Percentiles rank a stretch among this genome's conserved stretches.
Evolutionary conservation across 2,113 vertebrate genomes (phyloP).

Genomic region (Nothoprocta perdicaria): DNA sequence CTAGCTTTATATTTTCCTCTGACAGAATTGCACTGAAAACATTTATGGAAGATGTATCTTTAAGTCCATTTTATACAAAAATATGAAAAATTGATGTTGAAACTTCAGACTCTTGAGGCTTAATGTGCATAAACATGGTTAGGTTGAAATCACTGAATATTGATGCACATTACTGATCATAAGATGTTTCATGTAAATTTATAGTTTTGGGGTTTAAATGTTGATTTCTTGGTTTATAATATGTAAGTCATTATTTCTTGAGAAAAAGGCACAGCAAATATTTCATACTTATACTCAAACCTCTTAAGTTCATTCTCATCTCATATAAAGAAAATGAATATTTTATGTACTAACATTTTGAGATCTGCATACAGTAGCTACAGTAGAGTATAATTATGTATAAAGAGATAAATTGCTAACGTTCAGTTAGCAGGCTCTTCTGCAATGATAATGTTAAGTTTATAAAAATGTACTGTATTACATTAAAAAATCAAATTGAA

Average conservation of each 20-base stretch:
- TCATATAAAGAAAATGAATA: slow-evolving; percentile 71
- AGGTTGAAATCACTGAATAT: slow-evolving; percentile 65
- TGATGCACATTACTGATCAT: slow-evolving; percentile 68
- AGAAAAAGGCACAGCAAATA: slow-evolving; percentile 73
- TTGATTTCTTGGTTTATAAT: slow-evolving; percentile 74
- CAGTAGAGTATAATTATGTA: slow-evolving; percentile 75
- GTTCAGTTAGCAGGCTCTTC: slow-evolving; percentile 73
- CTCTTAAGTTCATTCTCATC: slow-evolving; percentile 65
- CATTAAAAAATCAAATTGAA: slow-evolving; percentile 74
- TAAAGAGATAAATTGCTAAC: slow-evolving; percentile 73
- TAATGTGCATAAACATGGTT: slow-evolving; percentile 77
- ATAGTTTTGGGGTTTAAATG: slow-evolving; percentile 72
- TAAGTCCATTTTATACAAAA: slow-evolving; percentile 80
- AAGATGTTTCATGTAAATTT: slow-evolving; percentile 72
- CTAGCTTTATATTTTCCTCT: slow-evolving; percentile 80
- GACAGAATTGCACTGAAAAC: slow-evolving; percentile 78
- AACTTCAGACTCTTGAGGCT: slow-evolving; percentile 70
- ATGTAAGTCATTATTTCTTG: slow-evolving; percentile 75
- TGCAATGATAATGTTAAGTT: slow-evolving; percentile 72
- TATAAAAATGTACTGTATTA: slow-evolving; percentile 78
- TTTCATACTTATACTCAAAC: slow-evolving; percentile 66
- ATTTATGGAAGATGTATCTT: slow-evolving; percentile 76
- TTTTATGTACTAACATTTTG: slow-evolving; percentile 77
- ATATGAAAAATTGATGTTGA: slow-evolving; percentile 64
- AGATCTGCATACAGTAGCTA: slow-evolving; percentile 74